Evolutionary conservation across 2,888 invertebrate species (phyloP).

Genomic region (Machimus atricapillus): DNA sequence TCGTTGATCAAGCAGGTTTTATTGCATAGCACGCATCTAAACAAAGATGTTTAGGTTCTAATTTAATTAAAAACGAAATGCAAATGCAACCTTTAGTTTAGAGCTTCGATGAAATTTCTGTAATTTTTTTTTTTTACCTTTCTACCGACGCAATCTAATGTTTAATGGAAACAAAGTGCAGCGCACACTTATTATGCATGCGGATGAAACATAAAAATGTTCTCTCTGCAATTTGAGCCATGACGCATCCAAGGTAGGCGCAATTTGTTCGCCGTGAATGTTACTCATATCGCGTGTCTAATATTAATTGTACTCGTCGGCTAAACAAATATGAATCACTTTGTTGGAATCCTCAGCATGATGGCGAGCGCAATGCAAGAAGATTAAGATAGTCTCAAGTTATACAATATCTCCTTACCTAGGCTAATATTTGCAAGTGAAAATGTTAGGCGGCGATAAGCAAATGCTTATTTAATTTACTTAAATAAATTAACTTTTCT

Average conservation of each 20-base stretch:
- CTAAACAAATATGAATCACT: slow-evolving; percentile 16
- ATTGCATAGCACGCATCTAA: neutral
- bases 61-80: neutral
- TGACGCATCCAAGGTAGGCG: slow-evolving; percentile 8
- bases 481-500: neutral
- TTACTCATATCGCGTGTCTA: slow-evolving; percentile 22
- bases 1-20: neutral
- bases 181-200: neutral
- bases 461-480: neutral
- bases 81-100: neutral
- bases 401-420: neutral
- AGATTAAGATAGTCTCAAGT: neutral
- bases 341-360: neutral
- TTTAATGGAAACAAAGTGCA: neutral
- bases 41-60: neutral
- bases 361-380: neutral
- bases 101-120: neutral
- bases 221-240: neutral
- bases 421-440: neutral
- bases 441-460: neutral
- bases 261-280: neutral
- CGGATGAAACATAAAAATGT: slow-evolving; percentile 9
- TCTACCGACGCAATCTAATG: neutral
- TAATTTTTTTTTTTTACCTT: neutral
- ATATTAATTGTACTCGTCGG: neutral